Evolutionary conservation across 2,113 vertebrate species (phyloP), one percentile per base, ranked within the genome.

Genomic region (Vanacampus margaritifer): DNA sequence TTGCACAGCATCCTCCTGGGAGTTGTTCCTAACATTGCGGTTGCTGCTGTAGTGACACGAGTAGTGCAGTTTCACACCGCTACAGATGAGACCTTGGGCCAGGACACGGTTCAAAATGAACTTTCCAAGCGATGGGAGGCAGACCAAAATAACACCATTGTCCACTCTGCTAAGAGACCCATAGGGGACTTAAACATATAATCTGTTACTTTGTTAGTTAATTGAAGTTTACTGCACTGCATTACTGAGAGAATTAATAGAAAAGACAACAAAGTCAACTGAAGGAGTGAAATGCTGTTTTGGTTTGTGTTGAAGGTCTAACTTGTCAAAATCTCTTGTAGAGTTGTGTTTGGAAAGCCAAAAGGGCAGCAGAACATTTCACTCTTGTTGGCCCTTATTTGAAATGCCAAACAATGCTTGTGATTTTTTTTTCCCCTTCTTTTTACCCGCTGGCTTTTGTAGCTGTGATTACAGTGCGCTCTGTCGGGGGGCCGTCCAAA

Each of bases 361-460:
- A 78, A 77, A 81, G 51, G 73, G 62, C 69, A 80, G 19, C 21
- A 26, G 64, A 71, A 59, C 53, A 48, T 74, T 67, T 26, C 14
- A 65, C 62, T 66, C 58, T 59, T 26, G n/a, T 62, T 17, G 13
- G 41, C 28, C 57, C 60, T 16, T 66, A 57, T 78, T 64, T 64
- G 63, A 84, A 86, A 87, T 72, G 70, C 61, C 80, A 82, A 28
- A 28, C 17, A 51, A 68, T 46, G 16, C 6, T 35, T 66, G 46
- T 24, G 13, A 48, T 66, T 79, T 28, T 32, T 57, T 57, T 0
- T 28, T 28, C 32, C 0, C 32, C 6, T 32, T 6, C 74, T 64
- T 69, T 75, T 65, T n/a, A 28, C 17, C n/a, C 39, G 19, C 28
- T 71, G 53, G 57, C 17, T 71, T 64, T 67, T 68, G 67, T 63